A percentile compares a stretch with the other conserved stretches of the same genome.
phyloP scores from a whole-genome alignment of 2,888 invertebrate species.

The Serripes groenlandicus region DNA sequence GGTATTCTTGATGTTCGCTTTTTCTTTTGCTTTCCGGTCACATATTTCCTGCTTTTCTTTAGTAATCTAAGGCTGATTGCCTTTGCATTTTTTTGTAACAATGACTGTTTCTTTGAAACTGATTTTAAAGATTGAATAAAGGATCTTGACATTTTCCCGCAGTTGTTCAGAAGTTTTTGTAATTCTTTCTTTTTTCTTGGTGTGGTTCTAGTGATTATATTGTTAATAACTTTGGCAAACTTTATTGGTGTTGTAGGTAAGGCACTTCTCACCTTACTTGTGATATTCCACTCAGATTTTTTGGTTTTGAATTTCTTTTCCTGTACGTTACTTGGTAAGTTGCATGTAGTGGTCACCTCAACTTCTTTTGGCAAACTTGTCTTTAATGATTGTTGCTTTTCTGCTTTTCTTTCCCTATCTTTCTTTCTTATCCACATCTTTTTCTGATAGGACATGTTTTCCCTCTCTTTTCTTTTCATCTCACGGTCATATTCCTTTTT shows the following conservation, averaged over 20 bases:
- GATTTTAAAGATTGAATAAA: background rate
- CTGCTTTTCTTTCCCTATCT: constrained; percentile 52
- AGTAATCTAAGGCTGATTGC: too few species aligned
- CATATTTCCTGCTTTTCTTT: too few species aligned
- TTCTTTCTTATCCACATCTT: constrained; percentile 49
- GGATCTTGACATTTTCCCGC: constrained; percentile 27
- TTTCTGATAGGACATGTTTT: constrained; percentile 42
- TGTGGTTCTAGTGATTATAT: background rate
- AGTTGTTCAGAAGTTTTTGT: constrained; percentile 25
- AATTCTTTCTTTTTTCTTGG: constrained; percentile 14
- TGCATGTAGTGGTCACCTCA: background rate
- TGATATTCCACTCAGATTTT: constrained; percentile 35
- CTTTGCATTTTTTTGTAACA: too few species aligned
- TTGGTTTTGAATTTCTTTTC: constrained; percentile 5
- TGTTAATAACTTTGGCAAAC: constrained; percentile 39
- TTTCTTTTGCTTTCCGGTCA: constrained; percentile 21
- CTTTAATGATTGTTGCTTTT: constrained; percentile 5
- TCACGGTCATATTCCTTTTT: constrained; percentile 46
- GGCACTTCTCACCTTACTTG: constrained; percentile 18
- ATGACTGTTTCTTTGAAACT: too few species aligned
- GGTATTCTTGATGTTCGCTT: constrained; percentile 39
- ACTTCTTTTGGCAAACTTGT: background rate
- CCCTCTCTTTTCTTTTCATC: constrained; percentile 34
- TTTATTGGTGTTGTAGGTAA: constrained; percentile 37
- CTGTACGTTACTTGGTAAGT: background rate